Percentiles rank a stretch among this genome's conserved stretches.
Evolutionary conservation across 2,113 vertebrate genomes (phyloP).

Genomic region (Glaucomys volans): DNA sequence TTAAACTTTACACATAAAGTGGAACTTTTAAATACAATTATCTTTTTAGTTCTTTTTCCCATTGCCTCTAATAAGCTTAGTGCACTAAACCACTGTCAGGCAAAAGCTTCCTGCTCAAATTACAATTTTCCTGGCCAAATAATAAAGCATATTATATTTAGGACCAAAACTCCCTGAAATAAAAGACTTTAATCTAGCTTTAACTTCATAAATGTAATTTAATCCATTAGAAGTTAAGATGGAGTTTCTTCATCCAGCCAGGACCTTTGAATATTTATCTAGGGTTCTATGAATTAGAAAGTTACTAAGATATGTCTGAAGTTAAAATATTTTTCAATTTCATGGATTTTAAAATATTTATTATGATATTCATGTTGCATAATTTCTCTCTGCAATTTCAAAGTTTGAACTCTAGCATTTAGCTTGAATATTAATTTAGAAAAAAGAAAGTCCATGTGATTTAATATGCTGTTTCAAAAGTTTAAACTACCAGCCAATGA

Average conservation of each 20-base stretch:
- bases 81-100: background rate
- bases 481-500: background rate
- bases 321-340: background rate
- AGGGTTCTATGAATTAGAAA: background rate
- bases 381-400: background rate
- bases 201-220: slow-evolving; percentile 9
- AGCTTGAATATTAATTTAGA: background rate
- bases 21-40: background rate
- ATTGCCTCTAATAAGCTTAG: background rate
- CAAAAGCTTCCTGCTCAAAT: background rate
- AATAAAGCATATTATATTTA: background rate
- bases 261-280: background rate
- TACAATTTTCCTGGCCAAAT: background rate
- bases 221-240: background rate
- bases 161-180: background rate
- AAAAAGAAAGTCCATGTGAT: background rate
- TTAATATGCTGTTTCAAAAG: background rate
- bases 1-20: slow-evolving; percentile 3
- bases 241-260: background rate
- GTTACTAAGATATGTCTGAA: background rate
- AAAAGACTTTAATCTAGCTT: background rate
- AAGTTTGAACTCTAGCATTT: background rate
- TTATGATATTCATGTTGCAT: background rate
- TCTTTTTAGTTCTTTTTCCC: background rate
- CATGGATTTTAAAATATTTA: background rate